A percentile compares a stretch with the other conserved stretches of the same genome.
phyloP scores from a whole-genome alignment of 2,113 vertebrate genomes.

The Gila orcuttii region DNA sequence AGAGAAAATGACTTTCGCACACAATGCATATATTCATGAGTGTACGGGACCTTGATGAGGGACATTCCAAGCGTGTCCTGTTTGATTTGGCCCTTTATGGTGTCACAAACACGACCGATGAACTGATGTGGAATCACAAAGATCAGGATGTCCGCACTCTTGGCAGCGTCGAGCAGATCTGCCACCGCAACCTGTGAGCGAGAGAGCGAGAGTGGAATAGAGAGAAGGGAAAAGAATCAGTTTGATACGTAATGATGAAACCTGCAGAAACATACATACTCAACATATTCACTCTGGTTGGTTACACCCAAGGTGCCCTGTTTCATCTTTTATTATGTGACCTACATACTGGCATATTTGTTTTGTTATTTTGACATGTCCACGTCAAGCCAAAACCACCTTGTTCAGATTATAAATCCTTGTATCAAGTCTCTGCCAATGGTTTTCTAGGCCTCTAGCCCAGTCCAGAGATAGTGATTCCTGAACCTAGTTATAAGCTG shows the following conservation, averaged over 20 bases:
- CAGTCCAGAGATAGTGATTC: neutral
- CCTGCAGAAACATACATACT: neutral
- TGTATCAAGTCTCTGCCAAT: neutral
- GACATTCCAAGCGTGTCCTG: conserved; percentile 84
- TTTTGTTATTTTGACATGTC: neutral
- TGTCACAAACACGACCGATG: conserved; percentile 85
- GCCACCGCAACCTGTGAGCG: conserved; percentile 85
- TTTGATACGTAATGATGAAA: conserved; percentile 12
- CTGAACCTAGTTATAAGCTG: neutral
- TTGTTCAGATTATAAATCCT: neutral
- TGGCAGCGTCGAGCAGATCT: conserved; percentile 86
- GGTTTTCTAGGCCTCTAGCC: neutral
- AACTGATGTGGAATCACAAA: conserved; percentile 99
- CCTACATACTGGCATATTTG: neutral
- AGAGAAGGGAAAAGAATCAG: neutral
- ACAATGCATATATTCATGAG: neutral
- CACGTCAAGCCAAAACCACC: neutral
- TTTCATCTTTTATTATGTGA: neutral
- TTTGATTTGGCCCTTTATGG: conserved; percentile 88
- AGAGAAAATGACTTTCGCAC: neutral
- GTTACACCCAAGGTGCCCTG: neutral
- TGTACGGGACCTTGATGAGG: conserved; percentile 88
- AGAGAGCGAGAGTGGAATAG: neutral
- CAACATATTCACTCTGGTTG: neutral
- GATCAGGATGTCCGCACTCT: conserved; percentile 85